Conservation (phyloP, 35 echinoderm and acorn worm genomes). For the Anneissia japonica region DNA sequence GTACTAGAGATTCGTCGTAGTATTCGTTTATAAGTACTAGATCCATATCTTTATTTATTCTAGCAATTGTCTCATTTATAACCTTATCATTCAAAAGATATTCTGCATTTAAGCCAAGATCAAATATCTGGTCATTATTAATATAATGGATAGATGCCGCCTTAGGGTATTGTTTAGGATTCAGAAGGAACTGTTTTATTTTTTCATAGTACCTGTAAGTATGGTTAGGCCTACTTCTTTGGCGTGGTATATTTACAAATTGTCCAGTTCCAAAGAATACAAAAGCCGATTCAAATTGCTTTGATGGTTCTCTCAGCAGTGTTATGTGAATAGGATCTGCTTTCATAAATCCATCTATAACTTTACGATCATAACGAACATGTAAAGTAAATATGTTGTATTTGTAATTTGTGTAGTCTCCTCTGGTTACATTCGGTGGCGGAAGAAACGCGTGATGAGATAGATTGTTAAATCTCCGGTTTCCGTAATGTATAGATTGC, state of each 20-base stretch:
- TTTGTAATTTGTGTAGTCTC: conserved; percentile 20
- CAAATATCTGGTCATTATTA: conserved; percentile 50
- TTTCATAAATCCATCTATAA: conserved; percentile 35
- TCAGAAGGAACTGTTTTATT: background rate
- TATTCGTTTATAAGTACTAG: conserved; percentile 62
- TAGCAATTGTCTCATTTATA: conserved; percentile 14
- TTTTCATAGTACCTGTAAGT: background rate
- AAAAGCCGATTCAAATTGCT: conserved; percentile 23
- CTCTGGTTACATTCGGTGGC: conserved; percentile 24
- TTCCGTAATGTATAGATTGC: conserved; percentile 30
- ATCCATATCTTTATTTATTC: conserved; percentile 27
- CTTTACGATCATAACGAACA: conserved; percentile 21
- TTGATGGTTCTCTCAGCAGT: conserved; percentile 6
- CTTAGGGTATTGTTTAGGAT: background rate
- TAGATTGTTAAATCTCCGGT: conserved; percentile 1
- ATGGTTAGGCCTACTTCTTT: background rate
- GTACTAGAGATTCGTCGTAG: conserved; percentile 59
- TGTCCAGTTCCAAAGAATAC: conserved; percentile 5
- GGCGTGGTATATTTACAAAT: background rate
- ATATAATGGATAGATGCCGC: conserved; percentile 18
- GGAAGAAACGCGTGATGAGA: conserved; percentile 18
- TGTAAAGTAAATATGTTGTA: conserved; percentile 57
- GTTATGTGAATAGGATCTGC: conserved; percentile 10
- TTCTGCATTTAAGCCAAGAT: conserved; percentile 27
- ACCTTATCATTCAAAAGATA: background rate